These are phyloP conservation scores for Ginglymostoma cirratum DNA, from an alignment of 2,113 vertebrate species.

Conservation along the genomic window DNA sequence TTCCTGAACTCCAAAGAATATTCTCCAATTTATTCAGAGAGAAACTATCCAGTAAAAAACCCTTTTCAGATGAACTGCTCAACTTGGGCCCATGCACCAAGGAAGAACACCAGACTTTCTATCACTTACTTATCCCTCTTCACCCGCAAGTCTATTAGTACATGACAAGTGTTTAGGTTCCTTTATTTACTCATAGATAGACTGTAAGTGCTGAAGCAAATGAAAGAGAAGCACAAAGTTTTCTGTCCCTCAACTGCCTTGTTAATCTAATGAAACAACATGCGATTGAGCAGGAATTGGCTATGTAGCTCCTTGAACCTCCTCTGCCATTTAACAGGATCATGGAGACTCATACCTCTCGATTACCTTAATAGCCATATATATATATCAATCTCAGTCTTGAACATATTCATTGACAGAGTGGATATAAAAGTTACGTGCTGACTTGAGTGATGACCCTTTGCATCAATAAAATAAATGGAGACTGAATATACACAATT, in stretches of 20 bases:
- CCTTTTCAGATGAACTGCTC: not conserved
- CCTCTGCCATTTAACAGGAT: not conserved
- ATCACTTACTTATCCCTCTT: not conserved
- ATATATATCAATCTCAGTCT: not conserved
- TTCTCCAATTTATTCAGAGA: not conserved
- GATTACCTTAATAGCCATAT: not conserved
- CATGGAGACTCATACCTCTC: too few species aligned
- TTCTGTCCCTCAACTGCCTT: not conserved
- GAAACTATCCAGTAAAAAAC: not conserved
- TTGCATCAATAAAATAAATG: not conserved
- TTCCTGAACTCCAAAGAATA: not conserved
- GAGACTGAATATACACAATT: not conserved
- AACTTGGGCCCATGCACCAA: not conserved
- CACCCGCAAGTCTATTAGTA: not conserved
- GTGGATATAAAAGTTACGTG: not conserved
- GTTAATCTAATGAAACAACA: not conserved
- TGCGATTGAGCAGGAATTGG: not conserved
- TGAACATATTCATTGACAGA: not conserved
- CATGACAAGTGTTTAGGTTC: not conserved
- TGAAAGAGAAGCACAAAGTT: not conserved
- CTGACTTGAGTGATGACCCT: not conserved
- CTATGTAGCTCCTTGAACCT: not conserved
- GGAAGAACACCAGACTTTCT: not conserved
- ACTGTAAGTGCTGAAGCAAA: not conserved
- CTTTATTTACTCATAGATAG: not conserved